Base-by-base conservation (phyloP, 2,888 invertebrate species). In the Drosophila cognata region DNA sequence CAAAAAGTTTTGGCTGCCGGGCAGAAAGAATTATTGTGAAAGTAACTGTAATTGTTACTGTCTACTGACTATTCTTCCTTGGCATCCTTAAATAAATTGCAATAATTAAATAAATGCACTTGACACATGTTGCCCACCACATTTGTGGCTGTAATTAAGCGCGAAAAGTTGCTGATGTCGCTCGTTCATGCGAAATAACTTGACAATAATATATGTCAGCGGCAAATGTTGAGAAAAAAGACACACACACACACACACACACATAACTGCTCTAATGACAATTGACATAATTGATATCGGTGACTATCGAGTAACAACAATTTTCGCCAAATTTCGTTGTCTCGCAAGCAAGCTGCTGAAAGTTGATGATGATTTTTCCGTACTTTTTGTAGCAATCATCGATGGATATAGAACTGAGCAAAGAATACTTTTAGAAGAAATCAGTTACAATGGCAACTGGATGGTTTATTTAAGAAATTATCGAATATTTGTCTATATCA, bases 41-140 rank as follows among this genome's bases (percentile, higher is more conserved):
- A 53, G 58, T 60, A 60, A 71, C 28, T 55, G 63, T 59, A 29
- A 48, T 53, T 33, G 58, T 51, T 46, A 11, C 55, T 41, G 35
- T 31, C 8, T 36, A 11, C 25, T 41, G n/a, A 2, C 21, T 8
- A 1, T 5, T 21, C 13, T 11, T 31, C 25, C 25, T 16, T 4
- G 21, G n/a, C 33, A 13, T 18, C 25, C 41, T 38, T 48, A 53
- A 70, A 67, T 72, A 64, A 79, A 76, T 70, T 67, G 64, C 72
- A 59, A 55, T 71, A 81, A 81, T 82, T 81, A 79, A 81, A 77
- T 79, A 77, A 77, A 77, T 69, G 72, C 62, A 74, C 77, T 81
- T 77, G 81, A 82, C 81, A 79, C 77, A 81, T 79, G 79, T 73
- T 81, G 68, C 59, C 36, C 46, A 64, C 13, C 53, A 59, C 69